A percentile compares a stretch with the other conserved stretches of the same genome.
Conservation (phyloP, 2,797 vertebrate species). For the Masticophis lateralis region DNA sequence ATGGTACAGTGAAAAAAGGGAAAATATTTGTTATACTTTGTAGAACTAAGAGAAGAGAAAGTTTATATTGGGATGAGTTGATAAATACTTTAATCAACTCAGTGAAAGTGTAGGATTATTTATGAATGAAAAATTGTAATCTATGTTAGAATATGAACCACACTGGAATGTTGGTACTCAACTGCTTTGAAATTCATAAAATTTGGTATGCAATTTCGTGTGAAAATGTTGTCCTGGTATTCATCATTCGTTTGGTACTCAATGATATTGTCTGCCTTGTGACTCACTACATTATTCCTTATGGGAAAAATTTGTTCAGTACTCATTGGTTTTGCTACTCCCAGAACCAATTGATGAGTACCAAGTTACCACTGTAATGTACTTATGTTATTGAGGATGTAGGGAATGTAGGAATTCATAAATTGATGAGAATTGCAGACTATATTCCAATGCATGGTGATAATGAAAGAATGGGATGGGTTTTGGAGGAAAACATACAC, state of each 20-base stretch:
- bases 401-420: background rate
- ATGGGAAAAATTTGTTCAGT: background rate
- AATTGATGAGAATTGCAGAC: background rate
- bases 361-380: background rate
- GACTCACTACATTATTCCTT: background rate
- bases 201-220: background rate
- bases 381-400: background rate
- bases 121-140: background rate
- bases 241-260: background rate
- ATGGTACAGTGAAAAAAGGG: background rate
- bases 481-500: background rate
- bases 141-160: background rate
- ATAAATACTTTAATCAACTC: background rate
- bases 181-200: background rate
- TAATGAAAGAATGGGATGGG: background rate
- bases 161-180: background rate
- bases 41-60: background rate
- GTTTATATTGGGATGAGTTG: background rate
- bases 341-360: background rate
- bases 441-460: background rate
- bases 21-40: background rate
- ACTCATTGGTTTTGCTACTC: background rate
- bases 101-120: background rate
- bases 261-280: background rate
- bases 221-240: background rate